These are phyloP conservation scores for Sitodiplosis mosellana DNA, from an alignment of 1,140 invertebrate species.

Conservation along the genomic window DNA sequence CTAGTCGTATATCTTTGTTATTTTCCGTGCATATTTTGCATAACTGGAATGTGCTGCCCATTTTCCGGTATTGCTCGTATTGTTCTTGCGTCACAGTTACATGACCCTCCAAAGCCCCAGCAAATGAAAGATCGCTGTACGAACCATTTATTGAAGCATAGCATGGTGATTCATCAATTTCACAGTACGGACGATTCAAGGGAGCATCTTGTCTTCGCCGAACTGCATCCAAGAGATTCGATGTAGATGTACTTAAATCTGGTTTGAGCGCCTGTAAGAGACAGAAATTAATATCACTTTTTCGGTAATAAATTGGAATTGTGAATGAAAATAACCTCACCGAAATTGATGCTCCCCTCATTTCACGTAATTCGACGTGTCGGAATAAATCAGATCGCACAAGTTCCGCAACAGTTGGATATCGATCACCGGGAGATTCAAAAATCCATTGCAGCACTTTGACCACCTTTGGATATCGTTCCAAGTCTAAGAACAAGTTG, in stretches of 20 bases:
- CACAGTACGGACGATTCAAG: constrained; percentile 20
- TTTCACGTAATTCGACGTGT: constrained; percentile 71
- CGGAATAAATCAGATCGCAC: constrained; percentile 64
- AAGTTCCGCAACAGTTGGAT: constrained; percentile 67
- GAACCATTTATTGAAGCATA: background rate
- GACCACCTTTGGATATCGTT: constrained; percentile 55
- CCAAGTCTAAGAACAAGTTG: constrained; percentile 49
- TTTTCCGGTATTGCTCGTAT: background rate
- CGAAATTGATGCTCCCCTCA: constrained; percentile 43
- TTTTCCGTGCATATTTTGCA: background rate
- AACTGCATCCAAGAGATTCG: constrained; percentile 22
- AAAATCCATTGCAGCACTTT: constrained; percentile 70
- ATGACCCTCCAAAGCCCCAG: background rate
- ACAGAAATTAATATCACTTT: background rate
- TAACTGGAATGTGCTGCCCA: background rate
- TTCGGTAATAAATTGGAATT: background rate
- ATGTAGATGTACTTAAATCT: constrained; percentile 22
- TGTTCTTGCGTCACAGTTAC: background rate
- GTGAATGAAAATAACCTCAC: constrained; percentile 19
- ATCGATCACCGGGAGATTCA: constrained; percentile 47
- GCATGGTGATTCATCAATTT: constrained; percentile 5
- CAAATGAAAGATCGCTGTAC: background rate
- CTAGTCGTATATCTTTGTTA: background rate
- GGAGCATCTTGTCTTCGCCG: constrained; percentile 24
- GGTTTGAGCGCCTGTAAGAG: constrained; percentile 22